phyloP scores from a whole-genome alignment of 2,888 invertebrate species.

The Tineola bisselliella region DNA sequence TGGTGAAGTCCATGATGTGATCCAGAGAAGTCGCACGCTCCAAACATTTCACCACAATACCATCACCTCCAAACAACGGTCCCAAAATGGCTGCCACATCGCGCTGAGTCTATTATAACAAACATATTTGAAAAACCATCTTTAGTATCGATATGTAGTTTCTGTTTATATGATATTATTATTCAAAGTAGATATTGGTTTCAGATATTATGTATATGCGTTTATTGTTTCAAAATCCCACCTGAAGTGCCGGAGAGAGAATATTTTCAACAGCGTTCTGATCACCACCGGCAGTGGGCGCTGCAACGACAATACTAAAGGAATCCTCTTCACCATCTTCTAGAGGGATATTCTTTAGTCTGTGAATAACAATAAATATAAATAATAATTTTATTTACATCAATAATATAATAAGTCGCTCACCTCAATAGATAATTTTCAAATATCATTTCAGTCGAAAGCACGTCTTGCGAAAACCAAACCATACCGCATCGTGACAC shows the following conservation, averaged over 20 bases:
- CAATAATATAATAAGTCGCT: not conserved
- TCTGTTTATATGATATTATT: no score
- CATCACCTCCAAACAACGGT: slow-evolving; percentile 90
- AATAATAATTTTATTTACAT: no score
- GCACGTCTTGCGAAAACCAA: slow-evolving; percentile 99
- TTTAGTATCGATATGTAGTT: no score
- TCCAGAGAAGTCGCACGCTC: slow-evolving; percentile 93
- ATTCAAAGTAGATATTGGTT: no score
- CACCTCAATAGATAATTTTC: slow-evolving; percentile 87
- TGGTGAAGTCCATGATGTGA: slow-evolving; percentile 99
- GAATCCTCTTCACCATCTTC: slow-evolving; percentile 90
- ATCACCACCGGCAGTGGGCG: slow-evolving; percentile 66
- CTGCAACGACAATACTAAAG: slow-evolving; percentile 68
- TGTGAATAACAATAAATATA: slow-evolving; percentile 22
- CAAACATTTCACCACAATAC: slow-evolving; percentile 90
- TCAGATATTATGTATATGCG: no score
- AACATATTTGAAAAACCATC: no score
- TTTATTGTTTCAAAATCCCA: no score
- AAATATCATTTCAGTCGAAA: slow-evolving; percentile 98
- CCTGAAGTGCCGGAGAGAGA: slow-evolving; percentile 82
- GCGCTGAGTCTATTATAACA: slow-evolving; percentile 75
- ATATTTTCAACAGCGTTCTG: slow-evolving; percentile 76
- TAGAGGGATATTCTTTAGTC: slow-evolving; percentile 85
- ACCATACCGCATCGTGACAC: slow-evolving; percentile 99
- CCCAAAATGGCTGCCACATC: slow-evolving; percentile 88